Base-by-base conservation (phyloP, 2,113 vertebrate species). In the Syngnathus floridae region DNA sequence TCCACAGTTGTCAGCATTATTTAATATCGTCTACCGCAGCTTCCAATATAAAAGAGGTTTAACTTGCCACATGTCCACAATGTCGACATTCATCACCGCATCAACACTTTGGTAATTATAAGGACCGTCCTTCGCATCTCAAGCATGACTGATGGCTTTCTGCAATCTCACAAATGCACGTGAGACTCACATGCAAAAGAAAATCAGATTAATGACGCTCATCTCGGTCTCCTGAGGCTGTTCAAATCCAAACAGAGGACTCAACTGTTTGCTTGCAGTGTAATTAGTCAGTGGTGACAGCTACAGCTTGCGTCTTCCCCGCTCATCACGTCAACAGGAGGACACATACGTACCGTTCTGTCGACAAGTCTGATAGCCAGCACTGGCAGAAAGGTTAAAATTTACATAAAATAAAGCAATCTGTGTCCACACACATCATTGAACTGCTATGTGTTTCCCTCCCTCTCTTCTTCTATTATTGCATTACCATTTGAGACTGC, bases 231-330 rank as follows among this genome's bases (percentile, higher is more conserved):
- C 81, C 67, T 67, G 79, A 69, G 75, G 84, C 82, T 83, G 80
- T 84, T 80, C 78, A 79, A 82, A 82, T 85, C 82, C 86, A 88
- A 87, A 88, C 84, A 87, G 82, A 80, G 51, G 78, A 81, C 80
- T 86, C 84, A 80, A 84, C 86, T 78, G 84, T 83, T 85, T 73
- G 76, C 77, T 84, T 64, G 81, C 75, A 67, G 80, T 74, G 76
- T 81, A 87, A 87, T 89, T 89, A 89, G 83, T 87, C 86, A 89
- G 80, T 48, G 45, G 69, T 83, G 85, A 85, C 84, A 87, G 74
- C 72, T 73, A 85, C 84, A 87, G 74, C 72, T 73, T 75, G 70
- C 73, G 69, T 80, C 77, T 79, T 70, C 73, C 64, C 71, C 72
- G 71, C 75, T 69, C 66, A 12, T 83, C 84, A 76, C 85, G 80